Base-by-base conservation (phyloP, 2,797 vertebrate species). In the Pogonophryne albipinna region DNA sequence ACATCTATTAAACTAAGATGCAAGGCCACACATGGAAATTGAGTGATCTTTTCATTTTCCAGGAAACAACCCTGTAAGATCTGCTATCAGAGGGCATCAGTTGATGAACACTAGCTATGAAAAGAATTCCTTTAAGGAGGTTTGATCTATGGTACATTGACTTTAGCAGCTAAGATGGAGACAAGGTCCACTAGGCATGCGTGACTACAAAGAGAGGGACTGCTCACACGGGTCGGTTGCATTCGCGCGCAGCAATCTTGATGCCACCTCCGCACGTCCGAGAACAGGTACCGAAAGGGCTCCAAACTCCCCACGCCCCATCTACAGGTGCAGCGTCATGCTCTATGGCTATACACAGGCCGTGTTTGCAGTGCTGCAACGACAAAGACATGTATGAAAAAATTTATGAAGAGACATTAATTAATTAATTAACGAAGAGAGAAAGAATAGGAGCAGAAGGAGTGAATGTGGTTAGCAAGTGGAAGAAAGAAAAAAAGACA, bases 261-360 rank as follows among this genome's bases (percentile, higher is more conserved):
- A 99, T 98, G 78, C 98, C 98, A 0, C 98, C 98, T 0, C 98
- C 96, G 0, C 98, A 99, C 1, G 97, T 97, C 80, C 98, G 95
- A 0, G 98, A 99, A 91, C 98, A 99, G 78, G 95, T 95, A 86
- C 97, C 98, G 1, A 99, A 99, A n/a, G 96, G 97, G 88, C 96
- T 99, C 98, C 98, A 99, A 0, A 96, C 94, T 16, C 98, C 98
- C 98, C 98, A 99, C 0, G 97, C 96, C 55, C 98, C 98, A 0
- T 99, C 97, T 38, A 94, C 93, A 49, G 95, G 91, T 0, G 91
- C 85, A 0, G 89, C 80, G 66, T 98, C 96, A 0, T 94, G 95
- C 87, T 99, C 98, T 92, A 96, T 99, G 87, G 93, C 92, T 83
- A 98, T 96, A 34, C 98, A 99, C 85, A 95, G 85, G 74, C 98